Percentiles rank a stretch among this genome's conserved stretches.
These are phyloP conservation scores for Rhipidura dahli DNA, from an alignment of 2,113 vertebrate genomes.

Conservation along the genomic window DNA sequence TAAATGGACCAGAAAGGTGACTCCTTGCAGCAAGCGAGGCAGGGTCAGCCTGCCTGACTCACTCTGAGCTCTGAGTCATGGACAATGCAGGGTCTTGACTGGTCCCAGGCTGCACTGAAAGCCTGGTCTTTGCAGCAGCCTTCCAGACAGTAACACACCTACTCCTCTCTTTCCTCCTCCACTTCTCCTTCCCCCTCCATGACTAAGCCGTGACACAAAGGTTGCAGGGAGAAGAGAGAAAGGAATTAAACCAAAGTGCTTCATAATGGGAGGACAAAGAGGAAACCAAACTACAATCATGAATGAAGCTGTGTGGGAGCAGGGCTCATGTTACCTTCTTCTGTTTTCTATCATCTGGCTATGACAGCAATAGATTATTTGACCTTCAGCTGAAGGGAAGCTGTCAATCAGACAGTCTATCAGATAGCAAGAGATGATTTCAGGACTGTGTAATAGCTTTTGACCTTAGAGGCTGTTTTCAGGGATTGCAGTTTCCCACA, in stretches of 20 bases:
- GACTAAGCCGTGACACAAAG: slow-evolving; percentile 15
- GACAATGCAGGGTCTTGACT: rapidly evolving
- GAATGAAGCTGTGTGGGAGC: not conserved
- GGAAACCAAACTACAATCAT: not conserved
- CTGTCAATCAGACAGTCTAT: not conserved
- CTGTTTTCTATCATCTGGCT: not conserved
- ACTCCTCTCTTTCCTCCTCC: not conserved
- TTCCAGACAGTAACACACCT: not conserved
- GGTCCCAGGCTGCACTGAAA: not conserved
- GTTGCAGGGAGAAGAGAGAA: not conserved
- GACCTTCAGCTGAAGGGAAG: not conserved
- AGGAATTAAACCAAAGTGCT: not conserved
- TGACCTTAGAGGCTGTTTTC: not conserved
- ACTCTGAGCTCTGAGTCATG: slow-evolving; percentile 7
- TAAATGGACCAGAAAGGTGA: not conserved
- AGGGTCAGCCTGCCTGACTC: not conserved
- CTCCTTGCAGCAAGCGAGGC: not conserved
- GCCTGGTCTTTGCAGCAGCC: not conserved
- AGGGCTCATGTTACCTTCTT: not conserved
- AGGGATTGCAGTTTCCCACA: not conserved
- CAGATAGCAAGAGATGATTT: not conserved
- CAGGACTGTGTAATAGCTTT: not conserved
- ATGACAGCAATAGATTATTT: not conserved
- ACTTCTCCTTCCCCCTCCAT: not conserved
- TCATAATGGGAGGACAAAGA: not conserved